phyloP scores from a whole-genome alignment of 1,140 invertebrate genomes.

The Penaeus japonicus region DNA sequence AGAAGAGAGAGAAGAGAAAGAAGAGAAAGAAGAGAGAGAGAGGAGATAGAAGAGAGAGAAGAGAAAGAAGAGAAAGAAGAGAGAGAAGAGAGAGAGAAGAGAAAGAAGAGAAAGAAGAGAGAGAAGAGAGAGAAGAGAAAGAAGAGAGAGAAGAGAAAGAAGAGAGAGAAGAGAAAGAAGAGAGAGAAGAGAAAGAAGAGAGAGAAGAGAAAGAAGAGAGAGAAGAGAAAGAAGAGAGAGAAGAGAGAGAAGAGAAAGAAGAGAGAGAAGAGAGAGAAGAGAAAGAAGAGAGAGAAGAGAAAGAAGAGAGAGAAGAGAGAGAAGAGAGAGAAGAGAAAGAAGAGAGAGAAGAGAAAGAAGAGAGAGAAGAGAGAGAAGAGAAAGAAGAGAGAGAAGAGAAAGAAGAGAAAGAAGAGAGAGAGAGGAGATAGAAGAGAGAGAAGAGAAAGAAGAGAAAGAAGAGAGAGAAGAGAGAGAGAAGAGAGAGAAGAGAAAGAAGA shows the following conservation, averaged over 20 bases:
- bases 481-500: neutral
- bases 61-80: neutral
- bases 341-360: neutral
- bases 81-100: neutral
- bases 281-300: neutral
- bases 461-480: neutral
- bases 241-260: neutral
- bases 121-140: neutral
- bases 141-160: neutral
- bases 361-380: neutral
- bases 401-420: neutral
- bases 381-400: neutral
- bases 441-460: neutral
- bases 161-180: neutral
- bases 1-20: neutral
- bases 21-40: neutral
- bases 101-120: neutral
- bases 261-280: neutral
- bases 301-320: neutral
- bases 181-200: neutral
- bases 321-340: neutral
- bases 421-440: neutral
- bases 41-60: neutral
- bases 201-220: neutral
- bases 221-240: neutral